Conservation (phyloP, 2,797 vertebrate species). For the Gallinago solitaria region DNA sequence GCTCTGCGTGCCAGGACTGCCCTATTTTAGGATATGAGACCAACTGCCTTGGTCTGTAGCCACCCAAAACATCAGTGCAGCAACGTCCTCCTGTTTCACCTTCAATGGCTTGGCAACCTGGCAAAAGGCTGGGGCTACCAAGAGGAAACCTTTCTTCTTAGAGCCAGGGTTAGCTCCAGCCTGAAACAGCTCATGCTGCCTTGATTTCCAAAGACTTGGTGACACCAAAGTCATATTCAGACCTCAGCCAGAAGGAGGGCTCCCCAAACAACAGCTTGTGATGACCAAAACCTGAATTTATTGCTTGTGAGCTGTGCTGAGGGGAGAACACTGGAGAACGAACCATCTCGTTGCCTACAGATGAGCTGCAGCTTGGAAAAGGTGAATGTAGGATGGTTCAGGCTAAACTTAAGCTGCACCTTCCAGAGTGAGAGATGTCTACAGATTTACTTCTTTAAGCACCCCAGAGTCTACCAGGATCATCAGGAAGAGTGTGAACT, state of each 20-base stretch:
- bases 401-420: not conserved
- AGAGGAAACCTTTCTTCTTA: not conserved
- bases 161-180: not conserved
- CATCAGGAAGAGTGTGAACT: not conserved
- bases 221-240: not conserved
- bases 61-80: not conserved
- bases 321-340: rapidly evolving
- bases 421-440: not conserved
- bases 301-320: not conserved
- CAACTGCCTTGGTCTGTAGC: not conserved
- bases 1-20: not conserved
- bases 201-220: not conserved
- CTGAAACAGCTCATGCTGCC: not conserved
- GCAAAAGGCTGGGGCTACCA: not conserved
- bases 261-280: not conserved
- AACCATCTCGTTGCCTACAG: not conserved
- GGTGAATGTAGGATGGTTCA: not conserved
- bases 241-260: not conserved
- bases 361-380: not conserved
- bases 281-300: not conserved
- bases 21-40: not conserved
- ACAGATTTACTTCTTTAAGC: not conserved
- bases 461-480: not conserved
- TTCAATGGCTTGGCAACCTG: not conserved
- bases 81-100: not conserved